Evolutionary conservation across 2,797 vertebrate genomes (phyloP).

Genomic region (Phrynocephalus forsythii): DNA sequence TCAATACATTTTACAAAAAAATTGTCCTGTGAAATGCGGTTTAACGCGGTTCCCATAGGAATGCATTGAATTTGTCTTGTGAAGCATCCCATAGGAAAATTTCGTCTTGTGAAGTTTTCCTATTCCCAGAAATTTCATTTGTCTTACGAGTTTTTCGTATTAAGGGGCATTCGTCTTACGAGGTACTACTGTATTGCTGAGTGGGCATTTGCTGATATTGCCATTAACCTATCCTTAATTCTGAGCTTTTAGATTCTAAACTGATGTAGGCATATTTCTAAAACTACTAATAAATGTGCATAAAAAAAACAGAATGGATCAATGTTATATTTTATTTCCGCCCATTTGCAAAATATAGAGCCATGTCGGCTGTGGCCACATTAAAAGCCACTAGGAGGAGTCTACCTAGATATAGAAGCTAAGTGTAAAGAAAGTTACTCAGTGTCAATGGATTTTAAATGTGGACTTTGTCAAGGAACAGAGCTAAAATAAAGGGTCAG

Average conservation of each 20-base stretch:
- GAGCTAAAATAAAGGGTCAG: background rate
- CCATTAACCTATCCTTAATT: slow-evolving; percentile 61
- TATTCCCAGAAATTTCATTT: too few relatives aligned
- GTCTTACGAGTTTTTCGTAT: too few relatives aligned
- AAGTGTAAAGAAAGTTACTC: background rate
- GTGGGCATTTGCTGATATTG: slow-evolving; percentile 7
- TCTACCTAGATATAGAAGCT: too few relatives aligned
- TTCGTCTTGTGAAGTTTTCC: too few relatives aligned
- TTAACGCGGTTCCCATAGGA: too few relatives aligned
- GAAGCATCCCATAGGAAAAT: too few relatives aligned
- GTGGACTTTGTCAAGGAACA: background rate
- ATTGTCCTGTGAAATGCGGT: too few relatives aligned
- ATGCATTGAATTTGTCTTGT: too few relatives aligned
- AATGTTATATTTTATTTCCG: background rate
- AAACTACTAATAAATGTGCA: slow-evolving; percentile 62
- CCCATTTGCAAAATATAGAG: background rate
- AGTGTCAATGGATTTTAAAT: background rate
- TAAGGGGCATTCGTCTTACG: too few relatives aligned
- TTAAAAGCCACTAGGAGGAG: background rate
- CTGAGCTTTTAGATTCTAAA: slow-evolving; percentile 49
- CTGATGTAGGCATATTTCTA: slow-evolving; percentile 47
- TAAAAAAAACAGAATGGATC: slow-evolving; percentile 55
- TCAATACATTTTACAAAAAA: too few relatives aligned
- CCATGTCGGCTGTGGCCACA: background rate
- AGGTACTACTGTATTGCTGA: background rate